Evolutionary conservation across 2,888 invertebrate genomes (phyloP), one percentile per base, ranked within the genome.

Genomic region (Macrophya annulata): DNA sequence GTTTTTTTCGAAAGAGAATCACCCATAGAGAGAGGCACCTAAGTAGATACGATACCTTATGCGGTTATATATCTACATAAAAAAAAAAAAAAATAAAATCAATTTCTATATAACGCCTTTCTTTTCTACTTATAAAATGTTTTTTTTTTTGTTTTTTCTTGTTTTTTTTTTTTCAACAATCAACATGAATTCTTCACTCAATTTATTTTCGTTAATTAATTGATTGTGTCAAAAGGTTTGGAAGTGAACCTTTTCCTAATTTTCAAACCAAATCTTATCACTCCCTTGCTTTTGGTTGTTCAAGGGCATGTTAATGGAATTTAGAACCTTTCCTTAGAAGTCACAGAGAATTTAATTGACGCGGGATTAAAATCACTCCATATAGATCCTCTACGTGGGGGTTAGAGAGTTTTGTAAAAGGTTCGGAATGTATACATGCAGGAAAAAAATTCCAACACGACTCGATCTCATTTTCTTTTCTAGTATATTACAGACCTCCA

Each of bases 281-380:
- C 51, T 51, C 8, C 6, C 6, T n/a, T 15, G 37, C 17, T 8
- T 37, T 9, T 37, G 8, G 51, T n/a, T 37, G n/a, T 77, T n/a
- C 76, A 31, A 37, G 25, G 48, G n/a, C n/a, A 48, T 76, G 76
- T 1, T 17, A 77, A 77, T 77, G 25, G 51, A 51, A 77, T 55
- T 51, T 55, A 15, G 51, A 51, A 4, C 51, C 9, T 51, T 76
- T 37, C 17, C 51, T 31, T 9, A 17, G 55, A 55, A 51, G 2
- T 51, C 37, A n/a, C 48, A 21, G 45, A 76, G 25, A 51, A 77
- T 45, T 12, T 55, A 31, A 77, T 55, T 21, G 48, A 77, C 55
- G 45, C 55, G 45, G 8, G 55, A 17, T 12, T 31, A 37, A 77
- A 55, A 77, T 77, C 31, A 51, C 17, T 8, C 21, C n/a, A 21